Conservation (phyloP, 2,888 invertebrate genomes). For the Glaucopsyche alexis region DNA sequence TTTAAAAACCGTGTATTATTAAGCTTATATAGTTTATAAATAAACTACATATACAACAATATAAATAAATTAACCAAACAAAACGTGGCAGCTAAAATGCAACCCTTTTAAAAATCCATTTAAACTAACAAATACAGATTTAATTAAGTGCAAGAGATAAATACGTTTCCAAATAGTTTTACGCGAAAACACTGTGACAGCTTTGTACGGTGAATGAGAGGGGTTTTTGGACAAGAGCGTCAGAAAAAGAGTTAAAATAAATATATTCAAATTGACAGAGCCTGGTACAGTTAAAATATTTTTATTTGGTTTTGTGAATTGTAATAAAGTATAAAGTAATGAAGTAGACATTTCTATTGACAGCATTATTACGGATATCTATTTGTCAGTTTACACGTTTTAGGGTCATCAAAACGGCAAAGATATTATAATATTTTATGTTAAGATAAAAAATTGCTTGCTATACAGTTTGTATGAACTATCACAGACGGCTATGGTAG, state of each 20-base stretch:
- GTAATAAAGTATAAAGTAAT: too few species aligned
- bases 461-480: too few species aligned
- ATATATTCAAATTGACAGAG: neutral
- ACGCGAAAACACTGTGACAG: constrained; percentile 18
- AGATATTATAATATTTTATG: too few species aligned
- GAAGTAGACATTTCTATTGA: too few species aligned
- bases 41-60: neutral
- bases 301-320: too few species aligned
- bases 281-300: too few species aligned
- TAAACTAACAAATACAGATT: constrained; percentile 21
- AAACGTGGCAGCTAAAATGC: constrained; percentile 8
- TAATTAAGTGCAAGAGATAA: constrained; percentile 22
- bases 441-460: too few species aligned
- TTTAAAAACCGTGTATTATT: too few species aligned
- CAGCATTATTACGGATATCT: too few species aligned
- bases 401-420: too few species aligned
- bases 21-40: neutral
- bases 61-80: neutral
- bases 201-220: neutral
- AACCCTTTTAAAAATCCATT: constrained; percentile 14
- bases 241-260: neutral
- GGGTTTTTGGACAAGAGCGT: neutral
- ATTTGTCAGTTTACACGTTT: too few species aligned
- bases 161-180: constrained; percentile 19
- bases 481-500: too few species aligned